Evolutionary conservation across 2,888 invertebrate genomes (phyloP), one percentile per base, ranked within the genome.

Genomic region (Trissolcus japonicus): DNA sequence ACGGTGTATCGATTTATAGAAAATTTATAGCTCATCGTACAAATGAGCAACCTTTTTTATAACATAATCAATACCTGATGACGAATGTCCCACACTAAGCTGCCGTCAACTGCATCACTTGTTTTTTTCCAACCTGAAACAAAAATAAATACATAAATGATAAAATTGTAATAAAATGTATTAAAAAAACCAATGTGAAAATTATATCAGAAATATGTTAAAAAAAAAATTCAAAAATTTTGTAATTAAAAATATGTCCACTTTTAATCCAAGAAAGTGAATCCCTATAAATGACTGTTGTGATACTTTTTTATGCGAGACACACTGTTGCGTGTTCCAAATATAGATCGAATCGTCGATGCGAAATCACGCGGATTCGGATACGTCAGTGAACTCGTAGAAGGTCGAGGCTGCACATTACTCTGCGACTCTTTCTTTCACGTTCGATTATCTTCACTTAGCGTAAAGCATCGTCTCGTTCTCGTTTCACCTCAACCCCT

Each of bases 381-480:
- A 76, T 69, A 76, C 76, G 76, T 76, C 76, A 76, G 55, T 76
- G 76, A 76, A 76, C 76, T 71, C 76, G 76, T 76, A 76, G 71
- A 76, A 76, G 76, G 76, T 76, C 76, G 71, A 66, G 67, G 67
- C 57, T 71, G 69, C 66, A 72, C 66, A 67, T 76, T 76, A 71
- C 66, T 66, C 43, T 41, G 63, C 76, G 76, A 60, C 69, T 65
- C 71, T 65, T 66, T 72, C 76, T 67, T 72, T 72, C 56, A 57
- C 71, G 66, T 71, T 62, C 62, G 71, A 67, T 67, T 71, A 71
- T 72, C 71, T 41, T 66, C 76, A 65, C 55, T 66, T 69, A 60
- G 66, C 29, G 14, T 40, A 19, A 51, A 35, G 46, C 50, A 57
- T 67, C 56, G 62, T 61, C 57, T 66, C 55, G 29, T 48, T 51